phyloP scores from a whole-genome alignment of 2,888 invertebrate genomes.

The Catocala nupta region DNA sequence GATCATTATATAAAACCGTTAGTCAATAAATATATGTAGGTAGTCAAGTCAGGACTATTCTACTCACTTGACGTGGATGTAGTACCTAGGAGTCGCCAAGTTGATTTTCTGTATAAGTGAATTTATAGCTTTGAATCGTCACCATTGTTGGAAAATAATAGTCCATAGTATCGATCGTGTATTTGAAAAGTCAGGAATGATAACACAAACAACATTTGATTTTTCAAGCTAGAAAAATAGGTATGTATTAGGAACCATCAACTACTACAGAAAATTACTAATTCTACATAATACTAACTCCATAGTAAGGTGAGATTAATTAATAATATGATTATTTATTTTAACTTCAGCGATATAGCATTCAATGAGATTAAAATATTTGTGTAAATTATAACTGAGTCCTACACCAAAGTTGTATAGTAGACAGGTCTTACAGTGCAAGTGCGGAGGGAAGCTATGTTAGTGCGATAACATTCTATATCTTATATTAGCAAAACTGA shows the following conservation, averaged over 20 bases:
- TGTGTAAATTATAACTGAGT: conserved; percentile 2
- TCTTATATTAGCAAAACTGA: conserved; percentile 1
- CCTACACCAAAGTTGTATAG: background rate
- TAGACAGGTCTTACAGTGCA: background rate
- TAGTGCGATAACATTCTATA: background rate
- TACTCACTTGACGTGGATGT: too few relatives aligned
- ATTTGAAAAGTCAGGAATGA: conserved; percentile 29
- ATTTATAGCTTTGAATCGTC: background rate
- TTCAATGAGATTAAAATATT: conserved; percentile 5
- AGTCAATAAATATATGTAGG: too few relatives aligned
- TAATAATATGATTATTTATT: conserved; percentile 14
- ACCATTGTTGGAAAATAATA: background rate
- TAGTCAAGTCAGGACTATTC: too few relatives aligned
- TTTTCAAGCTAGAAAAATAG: conserved; percentile 32
- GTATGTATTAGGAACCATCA: conserved; percentile 40
- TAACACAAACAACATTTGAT: conserved; percentile 21
- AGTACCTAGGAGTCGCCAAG: background rate
- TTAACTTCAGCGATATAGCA: conserved; percentile 16
- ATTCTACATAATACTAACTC: conserved; percentile 41
- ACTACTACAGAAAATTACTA: conserved; percentile 48
- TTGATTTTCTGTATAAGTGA: background rate
- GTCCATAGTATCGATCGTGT: conserved; percentile 27
- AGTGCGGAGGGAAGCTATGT: background rate
- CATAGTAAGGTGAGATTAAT: conserved; percentile 29
- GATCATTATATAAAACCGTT: too few relatives aligned